A percentile compares a stretch with the other conserved stretches of the same genome.
These are phyloP conservation scores for Limosa lapponica DNA, from an alignment of 2,797 vertebrate species.

Conservation along the genomic window DNA sequence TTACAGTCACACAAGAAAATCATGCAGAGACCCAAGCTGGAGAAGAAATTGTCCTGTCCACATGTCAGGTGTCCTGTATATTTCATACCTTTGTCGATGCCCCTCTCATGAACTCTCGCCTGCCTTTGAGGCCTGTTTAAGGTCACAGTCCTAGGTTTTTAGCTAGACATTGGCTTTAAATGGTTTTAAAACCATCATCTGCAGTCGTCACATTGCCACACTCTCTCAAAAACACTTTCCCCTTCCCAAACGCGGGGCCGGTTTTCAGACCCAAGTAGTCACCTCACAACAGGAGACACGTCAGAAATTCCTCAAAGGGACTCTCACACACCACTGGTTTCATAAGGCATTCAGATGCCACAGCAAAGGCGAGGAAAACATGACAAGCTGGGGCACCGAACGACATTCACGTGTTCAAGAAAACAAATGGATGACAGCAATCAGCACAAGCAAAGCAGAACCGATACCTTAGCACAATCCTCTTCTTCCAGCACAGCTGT, in stretches of 20 bases:
- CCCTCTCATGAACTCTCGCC: background rate
- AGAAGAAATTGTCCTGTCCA: background rate
- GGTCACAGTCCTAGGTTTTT: background rate
- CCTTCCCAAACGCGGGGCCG: background rate
- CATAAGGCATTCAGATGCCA: background rate
- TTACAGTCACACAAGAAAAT: background rate
- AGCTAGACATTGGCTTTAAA: background rate
- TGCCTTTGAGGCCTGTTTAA: background rate
- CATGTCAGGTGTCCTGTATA: rapidly evolving
- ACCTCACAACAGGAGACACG: background rate
- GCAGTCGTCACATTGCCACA: background rate
- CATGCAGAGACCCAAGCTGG: background rate
- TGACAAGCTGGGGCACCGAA: background rate
- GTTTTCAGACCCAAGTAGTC: background rate
- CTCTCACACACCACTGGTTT: background rate
- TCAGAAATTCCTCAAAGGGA: background rate
- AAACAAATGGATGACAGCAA: background rate
- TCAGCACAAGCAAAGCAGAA: background rate
- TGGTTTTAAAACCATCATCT: background rate
- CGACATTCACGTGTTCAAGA: rapidly evolving
- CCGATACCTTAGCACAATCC: background rate
- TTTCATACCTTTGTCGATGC: background rate
- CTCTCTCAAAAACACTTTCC: background rate
- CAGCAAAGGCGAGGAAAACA: background rate
- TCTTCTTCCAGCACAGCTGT: background rate